A percentile compares a stretch with the other conserved stretches of the same genome.
These are phyloP conservation scores for Phenganax subtilis DNA, from an alignment of 92 coral and sea anemone species.

Conservation along the genomic window DNA sequence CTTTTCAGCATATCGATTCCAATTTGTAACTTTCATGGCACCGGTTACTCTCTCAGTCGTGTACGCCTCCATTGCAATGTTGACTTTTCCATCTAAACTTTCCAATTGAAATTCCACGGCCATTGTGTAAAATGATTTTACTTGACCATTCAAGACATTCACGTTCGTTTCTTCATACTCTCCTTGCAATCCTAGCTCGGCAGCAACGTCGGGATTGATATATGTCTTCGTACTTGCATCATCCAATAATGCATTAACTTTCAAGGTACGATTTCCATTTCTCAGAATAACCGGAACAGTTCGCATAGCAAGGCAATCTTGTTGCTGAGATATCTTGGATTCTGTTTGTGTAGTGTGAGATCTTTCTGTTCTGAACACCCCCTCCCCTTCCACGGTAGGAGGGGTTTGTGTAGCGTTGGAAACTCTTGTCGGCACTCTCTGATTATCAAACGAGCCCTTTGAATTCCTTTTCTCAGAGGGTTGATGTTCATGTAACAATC, in stretches of 20 bases:
- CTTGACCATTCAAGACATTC: conserved; percentile 49
- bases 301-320: conserved; percentile 26
- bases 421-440: conserved; percentile 3
- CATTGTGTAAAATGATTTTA: conserved; percentile 54
- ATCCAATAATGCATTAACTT: conserved; percentile 36
- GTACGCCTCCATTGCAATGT: conserved; percentile 46
- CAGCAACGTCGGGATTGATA: conserved; percentile 34
- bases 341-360: conserved; percentile 41
- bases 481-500: conserved; percentile 44
- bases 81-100: conserved; percentile 20
- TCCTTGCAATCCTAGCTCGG: conserved; percentile 32
- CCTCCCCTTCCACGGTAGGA: conserved; percentile 3
- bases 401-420: background rate
- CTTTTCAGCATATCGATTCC: conserved; percentile 48
- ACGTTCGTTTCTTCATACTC: conserved; percentile 6
- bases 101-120: conserved; percentile 51
- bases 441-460: background rate
- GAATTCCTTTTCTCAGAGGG: background rate
- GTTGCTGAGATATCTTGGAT: background rate
- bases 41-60: conserved; percentile 54
- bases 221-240: conserved; percentile 38
- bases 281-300: conserved; percentile 23
- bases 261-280: conserved; percentile 14
- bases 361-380: conserved; percentile 39
- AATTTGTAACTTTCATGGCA: conserved; percentile 55